Conservation (phyloP, 2,888 invertebrate genomes). For the Prenolepis imparis region DNA sequence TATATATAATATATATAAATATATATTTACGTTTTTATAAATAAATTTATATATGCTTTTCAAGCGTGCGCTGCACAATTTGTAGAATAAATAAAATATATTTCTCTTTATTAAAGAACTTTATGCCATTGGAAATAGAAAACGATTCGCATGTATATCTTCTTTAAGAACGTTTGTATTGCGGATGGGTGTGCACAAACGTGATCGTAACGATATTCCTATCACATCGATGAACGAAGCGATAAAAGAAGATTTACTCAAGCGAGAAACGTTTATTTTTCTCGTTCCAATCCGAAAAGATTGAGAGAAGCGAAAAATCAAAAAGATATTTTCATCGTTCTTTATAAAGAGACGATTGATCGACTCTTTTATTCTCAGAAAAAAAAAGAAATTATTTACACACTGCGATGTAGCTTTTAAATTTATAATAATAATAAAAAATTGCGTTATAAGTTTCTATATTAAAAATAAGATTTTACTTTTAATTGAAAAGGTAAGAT, state of each 20-base stretch:
- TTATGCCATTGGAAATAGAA: not conserved
- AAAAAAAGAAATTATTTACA: not conserved
- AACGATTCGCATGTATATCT: not conserved
- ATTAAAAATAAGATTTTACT: not conserved
- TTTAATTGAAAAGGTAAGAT: not conserved
- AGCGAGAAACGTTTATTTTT: not conserved
- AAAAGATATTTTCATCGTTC: slow-evolving; percentile 6
- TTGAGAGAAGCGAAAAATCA: not conserved
- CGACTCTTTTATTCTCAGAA: not conserved
- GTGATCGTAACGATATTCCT: not conserved
- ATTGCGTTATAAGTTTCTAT: not conserved
- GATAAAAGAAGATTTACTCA: slow-evolving; percentile 2
- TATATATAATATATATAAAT: not conserved
- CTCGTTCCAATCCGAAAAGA: not conserved
- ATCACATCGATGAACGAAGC: slow-evolving; percentile 5
- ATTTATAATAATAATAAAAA: not conserved
- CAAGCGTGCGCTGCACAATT: not conserved
- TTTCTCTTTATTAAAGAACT: not conserved
- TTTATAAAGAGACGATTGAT: not conserved
- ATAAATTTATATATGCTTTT: not conserved
- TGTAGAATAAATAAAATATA: slow-evolving; percentile 4
- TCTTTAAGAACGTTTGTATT: slow-evolving; percentile 19
- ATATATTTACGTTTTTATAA: slow-evolving; percentile 1
- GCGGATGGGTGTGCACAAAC: not conserved
- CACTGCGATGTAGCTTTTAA: not conserved